Percentiles rank a stretch among this genome's conserved stretches.
phyloP scores from a whole-genome alignment of 2,888 invertebrate genomes.

The Nasonovia ribisnigri region DNA sequence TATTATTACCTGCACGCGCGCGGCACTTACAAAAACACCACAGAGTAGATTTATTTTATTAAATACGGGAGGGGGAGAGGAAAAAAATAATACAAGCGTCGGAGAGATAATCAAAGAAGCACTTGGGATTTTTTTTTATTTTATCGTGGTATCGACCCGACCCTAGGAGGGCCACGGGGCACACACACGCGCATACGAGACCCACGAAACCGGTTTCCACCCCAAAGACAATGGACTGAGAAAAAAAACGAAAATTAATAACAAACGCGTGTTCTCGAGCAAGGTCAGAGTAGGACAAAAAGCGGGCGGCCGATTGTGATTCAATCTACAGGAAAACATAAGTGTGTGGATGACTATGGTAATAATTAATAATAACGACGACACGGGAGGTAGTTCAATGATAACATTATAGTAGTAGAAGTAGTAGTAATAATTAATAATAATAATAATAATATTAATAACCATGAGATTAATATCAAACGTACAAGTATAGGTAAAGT shows the following conservation, averaged over 20 bases:
- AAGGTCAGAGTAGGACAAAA: background rate
- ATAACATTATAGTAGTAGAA: background rate
- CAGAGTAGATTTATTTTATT: background rate
- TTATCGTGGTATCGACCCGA: background rate
- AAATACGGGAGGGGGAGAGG: background rate
- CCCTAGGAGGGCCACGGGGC: background rate
- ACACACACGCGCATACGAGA: background rate
- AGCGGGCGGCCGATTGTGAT: background rate
- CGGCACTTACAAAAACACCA: background rate
- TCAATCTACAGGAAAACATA: background rate
- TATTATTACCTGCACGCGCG: constrained; percentile 43
- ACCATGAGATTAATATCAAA: background rate
- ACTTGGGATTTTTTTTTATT: background rate
- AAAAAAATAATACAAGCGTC: background rate
- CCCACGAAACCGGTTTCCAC: constrained; percentile 48
- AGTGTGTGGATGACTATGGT: background rate
- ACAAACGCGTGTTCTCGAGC: background rate
- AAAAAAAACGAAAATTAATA: background rate
- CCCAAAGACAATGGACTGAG: constrained; percentile 27
- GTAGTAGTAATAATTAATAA: background rate
- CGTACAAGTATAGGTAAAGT: background rate
- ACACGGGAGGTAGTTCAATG: background rate
- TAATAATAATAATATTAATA: background rate
- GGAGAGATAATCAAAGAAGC: background rate
- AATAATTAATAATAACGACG: background rate